Evolutionary conservation across 2,113 vertebrate genomes (phyloP).

Genomic region (Anser cygnoides): DNA sequence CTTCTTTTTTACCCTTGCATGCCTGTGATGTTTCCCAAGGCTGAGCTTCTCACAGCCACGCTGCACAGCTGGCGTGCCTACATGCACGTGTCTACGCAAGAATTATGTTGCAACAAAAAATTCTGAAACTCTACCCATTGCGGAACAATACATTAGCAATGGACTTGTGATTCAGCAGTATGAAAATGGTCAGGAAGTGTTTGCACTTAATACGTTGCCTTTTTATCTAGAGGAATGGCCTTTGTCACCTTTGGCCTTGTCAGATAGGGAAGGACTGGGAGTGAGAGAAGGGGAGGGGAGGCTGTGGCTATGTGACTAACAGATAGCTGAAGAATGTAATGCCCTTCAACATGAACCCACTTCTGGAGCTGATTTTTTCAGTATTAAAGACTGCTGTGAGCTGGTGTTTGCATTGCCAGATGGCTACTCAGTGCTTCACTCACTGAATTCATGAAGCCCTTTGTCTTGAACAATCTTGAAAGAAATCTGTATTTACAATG

Average conservation of each 20-base stretch:
- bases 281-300: background rate
- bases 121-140: background rate
- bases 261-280: background rate
- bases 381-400: background rate
- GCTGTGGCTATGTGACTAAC: background rate
- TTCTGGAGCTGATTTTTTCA: background rate
- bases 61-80: background rate
- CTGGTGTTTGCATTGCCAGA: background rate
- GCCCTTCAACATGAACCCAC: background rate
- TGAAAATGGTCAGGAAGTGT: background rate
- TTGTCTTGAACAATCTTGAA: background rate
- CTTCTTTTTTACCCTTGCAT: background rate
- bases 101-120: background rate
- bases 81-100: too few relatives aligned
- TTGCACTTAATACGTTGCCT: background rate
- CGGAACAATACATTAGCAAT: background rate
- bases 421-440: background rate
- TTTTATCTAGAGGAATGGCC: background rate
- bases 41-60: background rate
- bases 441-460: rapidly evolving
- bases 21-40: background rate
- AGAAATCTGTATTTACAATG: background rate
- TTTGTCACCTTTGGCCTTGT: background rate
- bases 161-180: background rate
- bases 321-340: background rate